Evolutionary conservation across 2,113 vertebrate species (phyloP), one percentile per base, ranked within the genome.

Genomic region (Dromaius novaehollandiae): DNA sequence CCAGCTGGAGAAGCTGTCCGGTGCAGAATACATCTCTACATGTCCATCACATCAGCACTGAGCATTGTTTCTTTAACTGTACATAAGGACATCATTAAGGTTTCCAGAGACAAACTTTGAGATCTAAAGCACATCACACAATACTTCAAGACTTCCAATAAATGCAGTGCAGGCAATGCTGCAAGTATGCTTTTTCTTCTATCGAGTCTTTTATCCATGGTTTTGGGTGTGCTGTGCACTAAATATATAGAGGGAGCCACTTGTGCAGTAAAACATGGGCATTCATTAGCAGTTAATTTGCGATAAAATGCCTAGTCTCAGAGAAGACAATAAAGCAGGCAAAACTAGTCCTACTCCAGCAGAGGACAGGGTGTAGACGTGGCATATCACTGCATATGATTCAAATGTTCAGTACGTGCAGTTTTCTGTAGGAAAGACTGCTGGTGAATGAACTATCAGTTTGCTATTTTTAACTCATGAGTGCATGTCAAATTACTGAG

Each of bases 1-100:
- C 65, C 64, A 87, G 42, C 20, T 89, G 53, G n/a, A 93, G 46
- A 81, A 92, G 60, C 44, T 82, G 84, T 50, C 71, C 86, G 60
- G 48, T 44, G 66, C 40, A 46, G 79, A 93, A 56, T 86, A 64
- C 32, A 74, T 60, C 26, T 82, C 76, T 28, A 13, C 25, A 0
- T 4, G 50, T 83, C 82, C 50, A 11, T 71, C 64, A 83, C 25
- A 70, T 75, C 88, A 88, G 44, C 55, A 42, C 50, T 50, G 11
- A 71, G 21, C 48, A 55, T 61, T 80, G 46, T 73, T 95, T 89
- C 66, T 79, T 66, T 90, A 36, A 50, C 50, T 66, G 7, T 63
- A 66, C 24, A 6, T 38, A 46, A 86, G 65, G 25, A 22, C 32
- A 65, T 85, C 38, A 17, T 46, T 81, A 24, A 70, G 55, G 36